These are phyloP conservation scores for Parnassius smintheus DNA, from an alignment of 2,888 invertebrate genomes.

Conservation along the genomic window DNA sequence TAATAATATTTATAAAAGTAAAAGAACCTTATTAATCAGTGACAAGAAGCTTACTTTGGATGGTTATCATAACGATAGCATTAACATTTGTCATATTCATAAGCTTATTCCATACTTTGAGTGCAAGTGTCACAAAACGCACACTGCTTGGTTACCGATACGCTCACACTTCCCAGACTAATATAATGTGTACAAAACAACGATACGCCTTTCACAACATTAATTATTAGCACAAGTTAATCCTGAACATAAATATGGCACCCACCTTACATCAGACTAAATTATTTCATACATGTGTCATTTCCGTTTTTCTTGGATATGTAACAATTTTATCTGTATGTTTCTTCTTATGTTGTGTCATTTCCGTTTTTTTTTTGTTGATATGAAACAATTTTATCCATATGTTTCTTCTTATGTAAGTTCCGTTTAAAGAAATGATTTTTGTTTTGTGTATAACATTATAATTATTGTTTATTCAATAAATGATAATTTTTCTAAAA, in stretches of 20 bases:
- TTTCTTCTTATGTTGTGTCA: background rate
- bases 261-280: slow-evolving; percentile 63
- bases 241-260: slow-evolving; percentile 61
- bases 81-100: slow-evolving; percentile 14
- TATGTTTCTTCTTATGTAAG: background rate
- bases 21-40: background rate
- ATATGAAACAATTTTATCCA: slow-evolving; percentile 2
- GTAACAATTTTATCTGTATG: slow-evolving; percentile 1
- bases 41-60: no score
- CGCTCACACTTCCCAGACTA: slow-evolving; percentile 79
- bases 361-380: slow-evolving; percentile 14
- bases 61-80: no score
- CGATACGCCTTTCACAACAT: slow-evolving; percentile 65
- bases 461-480: background rate
- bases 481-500: no score
- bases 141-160: slow-evolving; percentile 77
- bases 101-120: slow-evolving; percentile 52
- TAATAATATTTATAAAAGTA: background rate
- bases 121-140: slow-evolving; percentile 66
- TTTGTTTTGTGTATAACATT: background rate
- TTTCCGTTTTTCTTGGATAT: slow-evolving; percentile 12
- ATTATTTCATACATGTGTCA: slow-evolving; percentile 23
- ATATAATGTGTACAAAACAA: slow-evolving; percentile 62
- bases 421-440: background rate
- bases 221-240: slow-evolving; percentile 58